These are phyloP conservation scores for Neoscelio sp. DNA, from an alignment of 2,888 invertebrate genomes.

Conservation along the genomic window DNA sequence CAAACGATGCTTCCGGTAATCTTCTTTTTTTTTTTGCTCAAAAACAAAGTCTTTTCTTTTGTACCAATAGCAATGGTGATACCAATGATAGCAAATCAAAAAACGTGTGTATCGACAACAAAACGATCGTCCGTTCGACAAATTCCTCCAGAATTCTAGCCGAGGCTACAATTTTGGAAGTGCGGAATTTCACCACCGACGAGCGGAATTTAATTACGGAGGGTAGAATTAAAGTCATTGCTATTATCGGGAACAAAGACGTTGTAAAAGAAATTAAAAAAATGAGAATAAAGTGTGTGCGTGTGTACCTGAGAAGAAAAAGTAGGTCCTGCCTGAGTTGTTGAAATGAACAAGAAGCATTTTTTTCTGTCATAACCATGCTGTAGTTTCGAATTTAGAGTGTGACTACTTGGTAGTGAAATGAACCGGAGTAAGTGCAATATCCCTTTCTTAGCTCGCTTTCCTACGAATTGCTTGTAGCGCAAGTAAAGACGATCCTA, in stretches of 20 bases:
- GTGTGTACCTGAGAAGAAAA: constrained; percentile 8
- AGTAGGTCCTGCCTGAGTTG: constrained; percentile 15
- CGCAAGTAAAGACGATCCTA: constrained; percentile 27
- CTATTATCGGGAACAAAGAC: too few relatives aligned
- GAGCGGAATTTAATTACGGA: too few relatives aligned
- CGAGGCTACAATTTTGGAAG: too few relatives aligned
- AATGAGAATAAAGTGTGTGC: constrained; percentile 24
- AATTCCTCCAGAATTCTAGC: not conserved
- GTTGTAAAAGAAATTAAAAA: not conserved
- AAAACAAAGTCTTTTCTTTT: constrained; percentile 2
- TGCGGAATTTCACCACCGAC: too few relatives aligned
- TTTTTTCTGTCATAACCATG: constrained; percentile 36
- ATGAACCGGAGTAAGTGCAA: constrained; percentile 70
- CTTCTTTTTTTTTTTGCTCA: constrained; percentile 11
- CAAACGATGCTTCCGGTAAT: constrained; percentile 26
- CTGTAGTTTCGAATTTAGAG: constrained; percentile 81
- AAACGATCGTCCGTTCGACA: not conserved
- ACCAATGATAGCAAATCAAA: constrained; percentile 34
- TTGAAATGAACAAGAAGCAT: constrained; percentile 25
- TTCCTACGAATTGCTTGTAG: constrained; percentile 9
- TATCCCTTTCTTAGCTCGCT: constrained; percentile 20
- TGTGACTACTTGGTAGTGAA: constrained; percentile 78
- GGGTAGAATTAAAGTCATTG: too few relatives aligned
- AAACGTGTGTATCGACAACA: not conserved
- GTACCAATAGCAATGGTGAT: constrained; percentile 64